These are phyloP conservation scores for Microcebus griseorufus DNA, from an alignment of 2,113 vertebrate species.

Conservation along the genomic window DNA sequence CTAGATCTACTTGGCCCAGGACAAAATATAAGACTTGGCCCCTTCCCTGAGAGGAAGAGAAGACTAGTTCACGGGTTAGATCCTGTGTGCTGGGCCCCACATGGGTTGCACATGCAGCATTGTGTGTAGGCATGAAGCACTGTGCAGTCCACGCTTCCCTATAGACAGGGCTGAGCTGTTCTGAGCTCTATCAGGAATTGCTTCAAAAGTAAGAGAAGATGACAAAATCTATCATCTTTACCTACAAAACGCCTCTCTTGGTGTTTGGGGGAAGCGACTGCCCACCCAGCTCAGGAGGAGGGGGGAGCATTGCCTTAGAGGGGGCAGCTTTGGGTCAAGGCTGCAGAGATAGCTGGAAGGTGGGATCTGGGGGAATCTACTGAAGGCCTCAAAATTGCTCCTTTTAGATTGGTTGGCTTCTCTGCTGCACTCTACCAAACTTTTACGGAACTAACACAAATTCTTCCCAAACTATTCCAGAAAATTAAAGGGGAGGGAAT, in stretches of 20 bases:
- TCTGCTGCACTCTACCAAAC: neutral
- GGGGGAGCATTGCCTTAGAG: rapidly evolving
- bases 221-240: neutral
- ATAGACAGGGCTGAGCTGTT: neutral
- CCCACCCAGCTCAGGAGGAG: neutral
- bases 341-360: neutral
- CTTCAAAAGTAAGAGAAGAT: neutral
- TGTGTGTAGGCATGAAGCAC: neutral
- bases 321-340: too few species aligned
- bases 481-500: too few species aligned
- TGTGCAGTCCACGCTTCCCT: neutral
- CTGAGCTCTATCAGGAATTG: neutral
- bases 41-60: neutral
- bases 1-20: neutral
- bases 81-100: neutral
- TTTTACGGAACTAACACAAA: neutral
- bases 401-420: neutral
- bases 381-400: neutral
- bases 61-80: neutral
- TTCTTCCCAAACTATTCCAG: too few species aligned
- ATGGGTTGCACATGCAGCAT: rapidly evolving
- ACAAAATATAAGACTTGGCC: neutral
- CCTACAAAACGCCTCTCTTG: neutral
- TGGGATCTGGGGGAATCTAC: neutral
- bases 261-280: neutral